A percentile compares a stretch with the other conserved stretches of the same genome.
These are phyloP conservation scores for Lagenorhynchus albirostris DNA, from an alignment of 2,113 vertebrate genomes.

Conservation along the genomic window DNA sequence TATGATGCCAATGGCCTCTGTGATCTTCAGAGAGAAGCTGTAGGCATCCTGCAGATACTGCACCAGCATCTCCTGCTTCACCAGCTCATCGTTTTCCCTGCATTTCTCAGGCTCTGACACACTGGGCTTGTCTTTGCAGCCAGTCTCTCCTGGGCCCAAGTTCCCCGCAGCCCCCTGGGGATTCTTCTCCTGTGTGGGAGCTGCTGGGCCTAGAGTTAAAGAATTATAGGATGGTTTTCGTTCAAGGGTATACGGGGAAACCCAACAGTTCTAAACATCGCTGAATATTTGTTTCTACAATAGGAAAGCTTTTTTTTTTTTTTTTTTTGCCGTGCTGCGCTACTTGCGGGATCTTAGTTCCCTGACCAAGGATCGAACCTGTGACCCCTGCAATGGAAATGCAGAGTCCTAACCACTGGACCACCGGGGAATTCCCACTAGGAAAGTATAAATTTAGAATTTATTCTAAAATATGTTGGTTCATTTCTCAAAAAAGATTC, in stretches of 20 bases:
- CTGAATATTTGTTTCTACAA: neutral
- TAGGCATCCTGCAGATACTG: slow-evolving; percentile 94
- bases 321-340: neutral
- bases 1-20: slow-evolving; percentile 89
- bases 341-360: neutral
- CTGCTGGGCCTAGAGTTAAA: slow-evolving; percentile 47
- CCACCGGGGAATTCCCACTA: neutral
- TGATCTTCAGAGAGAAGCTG: slow-evolving; percentile 91
- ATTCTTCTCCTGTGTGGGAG: slow-evolving; percentile 31
- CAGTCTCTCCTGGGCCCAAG: neutral
- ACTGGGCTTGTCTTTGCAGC: slow-evolving; percentile 34
- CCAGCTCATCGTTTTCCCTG: slow-evolving; percentile 80
- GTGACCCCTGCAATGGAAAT: neutral
- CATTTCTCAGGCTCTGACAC: slow-evolving; percentile 31
- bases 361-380: neutral
- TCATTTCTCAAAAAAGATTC: neutral
- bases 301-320: neutral
- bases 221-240: neutral
- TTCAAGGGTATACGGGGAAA: neutral
- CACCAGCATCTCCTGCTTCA: slow-evolving; percentile 95
- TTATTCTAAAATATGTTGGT: neutral
- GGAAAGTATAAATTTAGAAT: neutral
- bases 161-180: neutral
- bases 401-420: neutral
- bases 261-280: neutral